Evolutionary conservation across 2,113 vertebrate genomes (phyloP), one percentile per base, ranked within the genome.

Genomic region (Xiphophorus maculatus): DNA sequence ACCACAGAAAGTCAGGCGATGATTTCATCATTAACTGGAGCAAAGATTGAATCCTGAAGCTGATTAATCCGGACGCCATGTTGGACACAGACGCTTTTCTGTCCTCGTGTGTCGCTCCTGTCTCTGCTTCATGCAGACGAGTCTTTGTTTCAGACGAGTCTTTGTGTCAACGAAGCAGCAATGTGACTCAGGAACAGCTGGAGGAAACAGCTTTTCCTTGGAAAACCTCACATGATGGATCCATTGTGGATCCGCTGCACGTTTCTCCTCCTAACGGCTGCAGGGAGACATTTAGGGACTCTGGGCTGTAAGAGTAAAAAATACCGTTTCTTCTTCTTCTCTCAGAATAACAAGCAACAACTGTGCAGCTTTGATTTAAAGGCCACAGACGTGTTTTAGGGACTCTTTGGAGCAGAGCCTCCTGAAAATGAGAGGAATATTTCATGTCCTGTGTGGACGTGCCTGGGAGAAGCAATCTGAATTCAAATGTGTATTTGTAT

Each of bases 381-480:
- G 35, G n/a, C 37, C 65, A 28, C 42, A 67, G n/a, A 44, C 42
- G 42, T 29, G 65, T 67, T 67, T 17, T 42, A 42, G 8, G 3
- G 62, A 8, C 29, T 13, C 40, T 42, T 63, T 29, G 4, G 29
- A 29, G 4, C 33, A 27, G 64, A 3, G 25, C 33, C 32, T 5
- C 37, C 25, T 29, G 5, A 32, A 67, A 40, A 42, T 67, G 37
- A 44, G 65, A 44, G 37, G 14, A 42, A 67, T 67, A 28, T 42
- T 40, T 67, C 65, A 42, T 27, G 12, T 27, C 25, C 32, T 67
- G 25, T 42, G 65, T 66, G 32, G 33, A 11, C 5, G 63, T 5
- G 65, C 3, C n/a, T 67, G 6, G 28, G 65, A 40, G 35, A 67
- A 42, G 37, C 37, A 29, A 67, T 67, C 65, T 67, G 65, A 29